These are phyloP conservation scores for Myopa tessellatipennis DNA, from an alignment of 2,888 invertebrate genomes.

Conservation along the genomic window DNA sequence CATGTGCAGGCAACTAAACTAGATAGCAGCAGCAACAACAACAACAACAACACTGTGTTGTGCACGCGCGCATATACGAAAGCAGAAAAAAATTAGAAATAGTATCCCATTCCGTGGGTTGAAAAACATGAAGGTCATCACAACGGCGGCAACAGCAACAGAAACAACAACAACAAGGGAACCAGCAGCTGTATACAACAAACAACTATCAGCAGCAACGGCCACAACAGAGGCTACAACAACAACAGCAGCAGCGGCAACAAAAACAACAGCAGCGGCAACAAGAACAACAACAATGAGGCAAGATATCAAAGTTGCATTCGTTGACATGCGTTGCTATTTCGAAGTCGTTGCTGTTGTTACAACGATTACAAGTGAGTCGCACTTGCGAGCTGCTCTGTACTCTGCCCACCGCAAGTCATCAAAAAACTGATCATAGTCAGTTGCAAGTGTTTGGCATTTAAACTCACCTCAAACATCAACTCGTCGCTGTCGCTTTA, in stretches of 20 bases:
- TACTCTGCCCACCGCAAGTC: conserved; percentile 6
- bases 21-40: not conserved
- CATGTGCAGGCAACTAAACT: conserved; percentile 28
- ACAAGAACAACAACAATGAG: not conserved
- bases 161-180: not conserved
- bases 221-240: not conserved
- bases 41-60: conserved; percentile 1
- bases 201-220: conserved; percentile 9
- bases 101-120: conserved; percentile 41
- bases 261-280: too few relatives aligned
- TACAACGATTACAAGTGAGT: not conserved
- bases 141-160: not conserved
- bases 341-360: conserved; percentile 16
- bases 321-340: conserved; percentile 14
- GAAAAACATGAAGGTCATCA: conserved; percentile 35
- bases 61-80: not conserved
- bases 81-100: conserved; percentile 11
- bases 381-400: not conserved
- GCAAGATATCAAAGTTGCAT: too few relatives aligned
- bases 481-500: not conserved
- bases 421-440: not conserved
- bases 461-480: conserved; percentile 10
- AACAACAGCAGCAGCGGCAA: not conserved
- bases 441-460: conserved; percentile 30
- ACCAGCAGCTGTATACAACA: not conserved